Evolutionary conservation across 1,140 invertebrate genomes (phyloP).

Genomic region (Whitmania pigra): DNA sequence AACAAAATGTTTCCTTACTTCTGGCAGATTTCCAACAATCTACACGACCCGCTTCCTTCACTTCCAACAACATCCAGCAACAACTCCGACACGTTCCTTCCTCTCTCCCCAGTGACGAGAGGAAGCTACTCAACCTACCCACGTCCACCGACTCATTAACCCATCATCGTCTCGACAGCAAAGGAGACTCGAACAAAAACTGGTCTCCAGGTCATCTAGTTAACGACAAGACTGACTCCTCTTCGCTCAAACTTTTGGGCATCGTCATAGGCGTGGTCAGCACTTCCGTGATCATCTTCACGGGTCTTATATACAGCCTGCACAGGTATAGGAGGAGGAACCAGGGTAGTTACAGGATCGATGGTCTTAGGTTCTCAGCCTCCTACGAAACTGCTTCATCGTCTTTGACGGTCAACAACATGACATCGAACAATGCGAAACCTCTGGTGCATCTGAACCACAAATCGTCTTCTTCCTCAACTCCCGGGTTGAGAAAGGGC

Average conservation of each 20-base stretch:
- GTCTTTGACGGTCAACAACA: not conserved
- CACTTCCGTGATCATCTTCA: not conserved
- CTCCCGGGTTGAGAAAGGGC: not conserved
- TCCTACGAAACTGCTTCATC: not conserved
- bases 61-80: too few species aligned
- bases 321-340: not conserved
- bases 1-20: too few species aligned
- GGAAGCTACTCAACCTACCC: too few species aligned
- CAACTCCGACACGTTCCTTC: too few species aligned
- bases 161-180: too few species aligned
- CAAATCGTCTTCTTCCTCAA: not conserved
- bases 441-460: not conserved
- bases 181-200: not conserved
- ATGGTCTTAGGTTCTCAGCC: not conserved
- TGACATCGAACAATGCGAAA: not conserved
- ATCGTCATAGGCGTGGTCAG: not conserved
- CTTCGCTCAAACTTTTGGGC: not conserved
- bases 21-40: too few species aligned
- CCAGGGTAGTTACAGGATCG: conserved; percentile 5
- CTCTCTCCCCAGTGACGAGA: too few species aligned
- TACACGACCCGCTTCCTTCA: too few species aligned
- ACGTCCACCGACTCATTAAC: too few species aligned
- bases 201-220: not conserved
- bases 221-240: not conserved
- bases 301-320: not conserved